These are phyloP conservation scores for Ichneumoninae sp. DNA, from an alignment of 2,888 invertebrate genomes.

Conservation along the genomic window DNA sequence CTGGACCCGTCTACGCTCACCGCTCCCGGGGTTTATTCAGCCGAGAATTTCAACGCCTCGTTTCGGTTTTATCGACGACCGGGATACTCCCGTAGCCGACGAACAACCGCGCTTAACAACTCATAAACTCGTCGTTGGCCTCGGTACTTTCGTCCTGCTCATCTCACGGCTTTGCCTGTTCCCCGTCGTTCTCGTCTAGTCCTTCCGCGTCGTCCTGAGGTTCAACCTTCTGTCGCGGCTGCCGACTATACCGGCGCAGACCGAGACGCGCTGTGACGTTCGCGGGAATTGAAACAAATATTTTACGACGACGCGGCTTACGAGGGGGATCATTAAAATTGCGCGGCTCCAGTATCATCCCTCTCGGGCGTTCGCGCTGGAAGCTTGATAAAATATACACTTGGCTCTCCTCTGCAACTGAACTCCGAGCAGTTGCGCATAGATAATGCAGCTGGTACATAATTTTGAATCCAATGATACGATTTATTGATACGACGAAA, in stretches of 20 bases:
- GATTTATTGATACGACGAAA: conserved; percentile 12
- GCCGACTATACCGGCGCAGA: conserved; percentile 8
- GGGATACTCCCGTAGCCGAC: conserved; percentile 66
- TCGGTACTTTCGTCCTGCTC: conserved; percentile 30
- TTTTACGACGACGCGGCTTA: conserved; percentile 76
- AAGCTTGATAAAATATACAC: conserved; percentile 28
- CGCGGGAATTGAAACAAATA: conserved; percentile 78
- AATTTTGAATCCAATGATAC: not conserved
- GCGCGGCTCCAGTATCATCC: conserved; percentile 60
- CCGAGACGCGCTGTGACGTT: conserved; percentile 27
- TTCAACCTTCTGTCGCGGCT: conserved; percentile 10
- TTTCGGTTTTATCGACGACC: conserved; percentile 77
- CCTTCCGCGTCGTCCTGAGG: conserved; percentile 66
- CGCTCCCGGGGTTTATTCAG: conserved; percentile 71
- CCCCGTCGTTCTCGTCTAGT: conserved; percentile 25
- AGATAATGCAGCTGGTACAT: not conserved
- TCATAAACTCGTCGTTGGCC: conserved; percentile 77
- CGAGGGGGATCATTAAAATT: conserved; percentile 77
- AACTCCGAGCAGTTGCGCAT: not conserved
- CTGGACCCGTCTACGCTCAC: conserved; percentile 69
- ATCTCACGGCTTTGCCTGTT: conserved; percentile 44
- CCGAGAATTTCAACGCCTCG: conserved; percentile 76
- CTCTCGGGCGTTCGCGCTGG: not conserved
- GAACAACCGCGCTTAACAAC: conserved; percentile 77
- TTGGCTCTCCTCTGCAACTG: not conserved